Evolutionary conservation across 2,113 vertebrate genomes (phyloP), one percentile per base, ranked within the genome.

Genomic region (Campylorhamphus procurvoides): DNA sequence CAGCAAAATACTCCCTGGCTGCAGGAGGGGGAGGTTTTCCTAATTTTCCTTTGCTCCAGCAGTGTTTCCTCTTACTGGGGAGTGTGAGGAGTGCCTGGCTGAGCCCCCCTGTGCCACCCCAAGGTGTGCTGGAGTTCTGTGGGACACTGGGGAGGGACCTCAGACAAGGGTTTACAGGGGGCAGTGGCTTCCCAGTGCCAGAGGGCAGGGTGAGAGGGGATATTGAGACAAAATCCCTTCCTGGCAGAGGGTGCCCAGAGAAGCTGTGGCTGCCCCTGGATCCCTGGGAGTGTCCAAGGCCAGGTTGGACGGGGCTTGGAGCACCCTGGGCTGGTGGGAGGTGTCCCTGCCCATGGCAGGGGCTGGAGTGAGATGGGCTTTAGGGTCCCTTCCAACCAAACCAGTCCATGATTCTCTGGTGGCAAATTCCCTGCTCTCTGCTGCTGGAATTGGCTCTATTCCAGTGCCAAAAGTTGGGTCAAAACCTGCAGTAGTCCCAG

Each of bases 1-100:
- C 4, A 89, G 92, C 74, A 84, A 84, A 89, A 81, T 12, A 47
- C 46, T 94, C 56, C 64, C 81, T 87, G 89, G 55, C 73, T 81
- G 84, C 35, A 14, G 73, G 73, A 93, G 42, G 20, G 73, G 33
- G 15, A 53, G 53, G 53, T 63, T 91, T 89, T 87, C 77, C 39
- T 39, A 2, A 37, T 87, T 82, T 62, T 71, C 22, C 69, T 66
- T 35, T 20, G 13, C 63, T 66, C 3, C 13, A 9, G 19, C 44
- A 72, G 39, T 3, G 13, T 67, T 90, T 79, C 67, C 63, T 55
- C 3, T 74, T 49, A 71, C 33, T 31, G 24, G 10, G 2, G 6
- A 64, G 46, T 7, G 4, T 37, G 44, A 23, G 6, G 42, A 37
- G 95, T 22, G 50, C 39, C 59, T 7, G 7, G 64, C 17, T 24